Conservation (phyloP, 2,797 vertebrate genomes). For the Acanthurus tractus region DNA sequence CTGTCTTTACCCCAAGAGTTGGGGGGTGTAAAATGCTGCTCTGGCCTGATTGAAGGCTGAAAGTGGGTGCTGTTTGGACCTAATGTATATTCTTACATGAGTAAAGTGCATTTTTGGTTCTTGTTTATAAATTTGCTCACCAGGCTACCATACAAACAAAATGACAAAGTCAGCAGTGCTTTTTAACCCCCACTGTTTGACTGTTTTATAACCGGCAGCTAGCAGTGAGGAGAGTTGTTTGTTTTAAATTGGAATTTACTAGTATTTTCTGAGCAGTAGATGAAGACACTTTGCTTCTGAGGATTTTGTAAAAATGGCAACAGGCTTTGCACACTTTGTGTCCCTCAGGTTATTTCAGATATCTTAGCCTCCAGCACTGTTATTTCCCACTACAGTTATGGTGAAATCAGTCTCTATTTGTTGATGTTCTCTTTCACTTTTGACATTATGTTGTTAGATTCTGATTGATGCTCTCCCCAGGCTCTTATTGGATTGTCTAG, state of each 20-base stretch:
- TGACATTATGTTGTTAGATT: slow-evolving; percentile 4
- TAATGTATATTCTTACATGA: slow-evolving; percentile 41
- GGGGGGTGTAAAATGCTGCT: slow-evolving; percentile 36
- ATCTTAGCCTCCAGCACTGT: not conserved
- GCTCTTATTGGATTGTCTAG: slow-evolving; percentile 3
- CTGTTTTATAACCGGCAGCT: not conserved
- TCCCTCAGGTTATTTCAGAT: not conserved
- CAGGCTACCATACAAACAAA: not conserved
- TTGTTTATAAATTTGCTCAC: slow-evolving; percentile 43
- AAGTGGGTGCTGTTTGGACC: slow-evolving; percentile 45
- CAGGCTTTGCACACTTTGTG: not conserved
- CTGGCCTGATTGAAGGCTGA: slow-evolving; percentile 64
- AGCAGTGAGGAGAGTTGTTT: not conserved
- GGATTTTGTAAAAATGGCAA: too few species aligned
- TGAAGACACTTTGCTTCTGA: too few species aligned
- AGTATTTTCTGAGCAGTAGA: not conserved
- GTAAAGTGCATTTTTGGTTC: slow-evolving; percentile 12
- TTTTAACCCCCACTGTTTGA: not conserved
- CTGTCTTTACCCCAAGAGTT: not conserved
- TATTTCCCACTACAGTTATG: not conserved
- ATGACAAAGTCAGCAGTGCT: not conserved
- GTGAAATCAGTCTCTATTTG: not conserved
- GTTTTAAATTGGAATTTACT: not conserved
- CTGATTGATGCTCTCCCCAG: slow-evolving; percentile 7
- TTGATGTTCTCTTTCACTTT: slow-evolving; percentile 2